Evolutionary conservation across 2,888 invertebrate species (phyloP).

Genomic region (Deilephila elpenor): DNA sequence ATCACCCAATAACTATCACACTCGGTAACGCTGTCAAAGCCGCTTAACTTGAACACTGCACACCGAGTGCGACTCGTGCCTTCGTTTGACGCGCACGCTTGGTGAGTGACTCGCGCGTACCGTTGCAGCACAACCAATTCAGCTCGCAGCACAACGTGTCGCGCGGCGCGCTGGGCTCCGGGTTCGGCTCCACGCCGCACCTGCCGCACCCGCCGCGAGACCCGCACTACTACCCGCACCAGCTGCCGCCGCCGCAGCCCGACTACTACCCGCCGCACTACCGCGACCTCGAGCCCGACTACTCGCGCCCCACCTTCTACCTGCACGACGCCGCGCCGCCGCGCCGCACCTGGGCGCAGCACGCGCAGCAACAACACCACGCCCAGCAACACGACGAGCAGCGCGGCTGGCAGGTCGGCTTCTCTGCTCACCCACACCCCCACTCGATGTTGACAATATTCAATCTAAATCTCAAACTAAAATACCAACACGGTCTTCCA

Average conservation of each 20-base stretch:
- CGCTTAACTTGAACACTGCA: not conserved
- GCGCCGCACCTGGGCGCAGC: conserved; percentile 88
- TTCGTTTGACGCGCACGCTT: not conserved
- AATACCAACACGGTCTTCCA: not conserved
- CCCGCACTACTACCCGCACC: conserved; percentile 59
- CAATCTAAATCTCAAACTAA: not conserved
- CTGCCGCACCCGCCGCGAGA: conserved; percentile 76
- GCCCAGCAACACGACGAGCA: conserved; percentile 70
- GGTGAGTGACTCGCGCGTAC: conserved; percentile 18
- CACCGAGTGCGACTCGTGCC: not conserved
- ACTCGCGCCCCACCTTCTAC: conserved; percentile 87
- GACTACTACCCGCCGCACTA: conserved; percentile 66
- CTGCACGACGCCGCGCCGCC: conserved; percentile 88
- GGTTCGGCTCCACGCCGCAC: conserved; percentile 82
- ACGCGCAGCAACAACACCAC: conserved; percentile 61
- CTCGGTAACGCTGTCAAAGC: not conserved
- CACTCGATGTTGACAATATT: conserved; percentile 26
- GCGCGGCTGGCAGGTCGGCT: conserved; percentile 76
- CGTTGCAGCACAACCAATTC: conserved; percentile 82
- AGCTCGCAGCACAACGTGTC: conserved; percentile 83
- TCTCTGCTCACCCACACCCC: conserved; percentile 14
- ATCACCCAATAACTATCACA: conserved; percentile 19
- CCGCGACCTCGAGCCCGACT: conserved; percentile 62
- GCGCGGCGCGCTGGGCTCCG: conserved; percentile 56
- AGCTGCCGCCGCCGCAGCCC: conserved; percentile 47